These are phyloP conservation scores for Heliconius nattereri DNA, from an alignment of 1,140 invertebrate species.

Conservation along the genomic window DNA sequence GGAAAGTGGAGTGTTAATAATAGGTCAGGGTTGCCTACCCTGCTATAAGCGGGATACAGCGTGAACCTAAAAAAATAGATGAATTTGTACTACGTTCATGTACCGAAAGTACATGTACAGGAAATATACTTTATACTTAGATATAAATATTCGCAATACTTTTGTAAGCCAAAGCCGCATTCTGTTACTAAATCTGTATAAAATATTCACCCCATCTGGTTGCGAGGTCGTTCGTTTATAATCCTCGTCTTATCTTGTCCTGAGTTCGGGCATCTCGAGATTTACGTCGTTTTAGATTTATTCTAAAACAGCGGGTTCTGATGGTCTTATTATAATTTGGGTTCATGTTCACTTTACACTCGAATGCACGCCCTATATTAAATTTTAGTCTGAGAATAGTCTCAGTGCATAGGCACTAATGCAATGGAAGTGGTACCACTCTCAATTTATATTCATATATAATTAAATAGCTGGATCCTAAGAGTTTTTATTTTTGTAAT, in stretches of 20 bases:
- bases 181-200: slow-evolving; percentile 1
- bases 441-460: background rate
- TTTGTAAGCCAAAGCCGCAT: background rate
- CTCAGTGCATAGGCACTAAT: too few species aligned
- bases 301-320: background rate
- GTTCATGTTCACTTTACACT: background rate
- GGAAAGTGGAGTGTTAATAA: too few species aligned
- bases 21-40: too few species aligned
- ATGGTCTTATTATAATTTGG: background rate
- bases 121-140: background rate
- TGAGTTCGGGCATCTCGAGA: slow-evolving; percentile 18
- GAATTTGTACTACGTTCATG: too few species aligned
- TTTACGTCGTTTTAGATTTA: slow-evolving; percentile 18
- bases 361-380: background rate
- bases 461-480: background rate
- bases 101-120: background rate
- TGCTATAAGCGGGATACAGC: too few species aligned
- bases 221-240: slow-evolving; percentile 21
- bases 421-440: background rate
- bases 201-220: slow-evolving; percentile 27
- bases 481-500: too few species aligned
- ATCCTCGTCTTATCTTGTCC: slow-evolving; percentile 21
- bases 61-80: too few species aligned
- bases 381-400: background rate
- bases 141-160: background rate